These are phyloP conservation scores for Macropis europaea DNA, from an alignment of 2,888 invertebrate species.

Conservation along the genomic window DNA sequence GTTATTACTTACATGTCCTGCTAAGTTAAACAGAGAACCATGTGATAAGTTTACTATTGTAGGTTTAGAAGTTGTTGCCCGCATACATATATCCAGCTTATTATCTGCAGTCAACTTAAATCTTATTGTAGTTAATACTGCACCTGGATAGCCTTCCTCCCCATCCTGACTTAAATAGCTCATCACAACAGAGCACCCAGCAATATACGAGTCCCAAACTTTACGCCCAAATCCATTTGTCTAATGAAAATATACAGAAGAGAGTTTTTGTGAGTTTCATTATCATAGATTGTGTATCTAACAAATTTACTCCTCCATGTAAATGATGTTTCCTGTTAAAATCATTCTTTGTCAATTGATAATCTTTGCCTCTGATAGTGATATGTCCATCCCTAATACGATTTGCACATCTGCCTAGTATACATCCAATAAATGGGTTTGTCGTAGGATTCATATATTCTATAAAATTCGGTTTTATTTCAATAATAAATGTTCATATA, in stretches of 20 bases:
- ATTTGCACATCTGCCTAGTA: conserved; percentile 93
- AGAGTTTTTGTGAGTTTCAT: background rate
- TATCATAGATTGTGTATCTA: background rate
- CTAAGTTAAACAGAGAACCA: conserved; percentile 84
- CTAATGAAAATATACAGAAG: conserved; percentile 37
- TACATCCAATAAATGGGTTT: conserved; percentile 92
- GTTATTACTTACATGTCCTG: conserved; percentile 81
- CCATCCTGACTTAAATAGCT: conserved; percentile 81
- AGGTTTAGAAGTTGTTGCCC: conserved; percentile 81
- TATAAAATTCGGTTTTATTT: conserved; percentile 64
- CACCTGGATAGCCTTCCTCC: conserved; percentile 84
- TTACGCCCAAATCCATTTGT: conserved; percentile 69
- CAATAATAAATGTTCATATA: background rate
- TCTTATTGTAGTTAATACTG: conserved; percentile 80
- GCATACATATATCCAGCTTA: conserved; percentile 81
- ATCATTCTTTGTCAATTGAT: conserved; percentile 87
- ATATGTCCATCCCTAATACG: conserved; percentile 87
- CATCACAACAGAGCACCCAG: conserved; percentile 78
- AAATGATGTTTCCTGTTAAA: conserved; percentile 83
- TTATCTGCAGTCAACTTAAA: conserved; percentile 81
- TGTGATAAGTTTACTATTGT: conserved; percentile 84
- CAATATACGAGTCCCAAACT: conserved; percentile 80
- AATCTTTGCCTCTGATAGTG: conserved; percentile 84
- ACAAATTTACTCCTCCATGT: conserved; percentile 91
- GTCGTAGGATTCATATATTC: conserved; percentile 84